phyloP scores from a whole-genome alignment of 2,113 vertebrate genomes.

The Ceyx cyanopectus region DNA sequence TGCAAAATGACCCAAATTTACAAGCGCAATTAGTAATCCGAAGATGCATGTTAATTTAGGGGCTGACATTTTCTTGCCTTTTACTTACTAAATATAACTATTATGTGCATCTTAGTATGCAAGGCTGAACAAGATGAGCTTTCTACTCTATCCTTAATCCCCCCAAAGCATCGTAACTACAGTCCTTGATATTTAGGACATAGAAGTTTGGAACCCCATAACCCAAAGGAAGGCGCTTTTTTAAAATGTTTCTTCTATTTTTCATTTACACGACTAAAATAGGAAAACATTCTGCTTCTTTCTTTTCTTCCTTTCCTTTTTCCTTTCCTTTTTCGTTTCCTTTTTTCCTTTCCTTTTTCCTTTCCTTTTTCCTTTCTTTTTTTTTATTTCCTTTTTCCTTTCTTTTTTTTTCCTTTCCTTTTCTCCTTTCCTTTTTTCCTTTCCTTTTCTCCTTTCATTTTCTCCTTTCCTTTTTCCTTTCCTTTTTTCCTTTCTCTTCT shows the following conservation, averaged over 20 bases:
- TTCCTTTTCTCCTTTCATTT: not conserved
- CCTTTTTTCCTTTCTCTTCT: not conserved
- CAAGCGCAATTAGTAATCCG: conserved; percentile 79
- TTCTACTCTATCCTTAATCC: not conserved
- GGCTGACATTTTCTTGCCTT: conserved; percentile 60
- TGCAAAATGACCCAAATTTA: conserved; percentile 85
- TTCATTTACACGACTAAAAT: not conserved
- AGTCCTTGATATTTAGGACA: not conserved
- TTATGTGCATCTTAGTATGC: conserved; percentile 15
- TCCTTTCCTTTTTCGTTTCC: too few species aligned
- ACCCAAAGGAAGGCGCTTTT: not conserved
- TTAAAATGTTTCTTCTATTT: not conserved
- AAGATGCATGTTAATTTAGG: conserved; percentile 77
- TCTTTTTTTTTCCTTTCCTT: not conserved
- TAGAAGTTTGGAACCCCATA: not conserved
- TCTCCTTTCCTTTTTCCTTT: too few species aligned
- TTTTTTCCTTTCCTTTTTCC: not conserved
- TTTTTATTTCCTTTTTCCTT: not conserved
- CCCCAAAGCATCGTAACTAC: not conserved
- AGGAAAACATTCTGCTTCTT: not conserved
- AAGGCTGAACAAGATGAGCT: conserved; percentile 8
- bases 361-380: not conserved
- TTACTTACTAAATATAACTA: conserved; percentile 73
- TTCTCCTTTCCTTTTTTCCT: too few species aligned
- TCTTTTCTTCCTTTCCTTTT: too few species aligned